Evolutionary conservation across 2,888 invertebrate genomes (phyloP).

Genomic region (Yponomeuta evonymella): DNA sequence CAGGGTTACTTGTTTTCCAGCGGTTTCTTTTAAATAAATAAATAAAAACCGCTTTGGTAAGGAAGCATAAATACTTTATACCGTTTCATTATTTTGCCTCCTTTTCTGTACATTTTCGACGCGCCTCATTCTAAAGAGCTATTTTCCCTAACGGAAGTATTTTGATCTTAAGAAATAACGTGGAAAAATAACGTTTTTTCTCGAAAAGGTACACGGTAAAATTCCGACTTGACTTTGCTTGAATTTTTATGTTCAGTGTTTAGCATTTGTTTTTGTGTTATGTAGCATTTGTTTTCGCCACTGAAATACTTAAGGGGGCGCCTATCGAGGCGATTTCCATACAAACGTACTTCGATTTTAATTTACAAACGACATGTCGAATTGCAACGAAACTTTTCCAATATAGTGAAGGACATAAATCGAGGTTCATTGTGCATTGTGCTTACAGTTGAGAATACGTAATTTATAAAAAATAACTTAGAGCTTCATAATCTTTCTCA

Average conservation of each 20-base stretch:
- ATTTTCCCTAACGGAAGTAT: background rate
- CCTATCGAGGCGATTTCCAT: too few species aligned
- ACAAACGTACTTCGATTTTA: too few species aligned
- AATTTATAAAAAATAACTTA: too few species aligned
- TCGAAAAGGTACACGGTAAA: background rate
- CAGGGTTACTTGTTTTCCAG: too few species aligned
- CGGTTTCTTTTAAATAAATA: background rate
- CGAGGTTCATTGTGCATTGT: too few species aligned
- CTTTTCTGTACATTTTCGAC: background rate
- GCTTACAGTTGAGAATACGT: too few species aligned
- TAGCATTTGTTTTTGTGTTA: background rate
- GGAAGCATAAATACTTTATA: background rate
- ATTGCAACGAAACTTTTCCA: too few species aligned
- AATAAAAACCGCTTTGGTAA: background rate
- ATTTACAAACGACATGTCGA: too few species aligned
- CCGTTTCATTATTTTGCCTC: background rate
- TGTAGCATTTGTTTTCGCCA: background rate
- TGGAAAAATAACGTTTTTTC: background rate
- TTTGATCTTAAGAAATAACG: background rate
- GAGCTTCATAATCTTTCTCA: too few species aligned
- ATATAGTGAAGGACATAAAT: too few species aligned
- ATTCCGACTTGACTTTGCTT: constrained; percentile 4
- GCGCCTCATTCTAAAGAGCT: background rate
- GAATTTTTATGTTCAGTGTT: background rate
- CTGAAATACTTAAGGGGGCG: too few species aligned